phyloP scores from a whole-genome alignment of 2,113 vertebrate species.

The Malaclemys terrapin region DNA sequence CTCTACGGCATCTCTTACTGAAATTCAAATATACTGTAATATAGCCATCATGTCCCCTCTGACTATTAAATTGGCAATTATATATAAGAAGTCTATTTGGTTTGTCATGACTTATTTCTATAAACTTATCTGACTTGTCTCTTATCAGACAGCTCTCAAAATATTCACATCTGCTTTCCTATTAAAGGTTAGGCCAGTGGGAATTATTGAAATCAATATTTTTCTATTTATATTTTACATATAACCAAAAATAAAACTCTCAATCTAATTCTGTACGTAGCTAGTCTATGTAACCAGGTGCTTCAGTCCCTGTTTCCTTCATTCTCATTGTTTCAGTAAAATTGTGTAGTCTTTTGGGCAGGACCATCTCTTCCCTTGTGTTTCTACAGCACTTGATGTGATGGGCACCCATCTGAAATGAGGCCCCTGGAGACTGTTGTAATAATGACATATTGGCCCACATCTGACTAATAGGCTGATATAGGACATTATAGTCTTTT shows the following conservation, averaged over 20 bases:
- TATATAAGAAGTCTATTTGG: neutral
- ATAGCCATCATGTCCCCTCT: neutral
- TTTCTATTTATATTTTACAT: neutral
- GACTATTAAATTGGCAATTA: neutral
- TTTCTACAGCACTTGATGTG: constrained; percentile 21
- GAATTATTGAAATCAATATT: neutral
- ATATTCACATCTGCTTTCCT: neutral
- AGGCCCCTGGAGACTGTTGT: constrained; percentile 41
- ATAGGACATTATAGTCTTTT: neutral
- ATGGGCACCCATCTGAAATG: constrained; percentile 27
- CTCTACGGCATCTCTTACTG: neutral
- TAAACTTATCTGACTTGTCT: neutral
- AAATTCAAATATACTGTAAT: neutral
- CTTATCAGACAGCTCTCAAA: neutral
- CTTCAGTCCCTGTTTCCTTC: neutral
- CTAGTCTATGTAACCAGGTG: neutral
- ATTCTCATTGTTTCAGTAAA: constrained; percentile 3
- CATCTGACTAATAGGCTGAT: neutral
- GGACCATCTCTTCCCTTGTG: constrained; percentile 1
- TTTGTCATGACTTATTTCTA: neutral
- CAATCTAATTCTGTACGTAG: neutral
- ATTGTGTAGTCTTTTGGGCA: neutral
- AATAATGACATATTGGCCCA: constrained; percentile 27
- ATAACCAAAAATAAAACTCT: neutral
- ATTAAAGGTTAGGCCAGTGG: neutral